These are phyloP conservation scores for Oxygymnocypris stewartii DNA, from an alignment of 2,113 vertebrate species.

Conservation along the genomic window DNA sequence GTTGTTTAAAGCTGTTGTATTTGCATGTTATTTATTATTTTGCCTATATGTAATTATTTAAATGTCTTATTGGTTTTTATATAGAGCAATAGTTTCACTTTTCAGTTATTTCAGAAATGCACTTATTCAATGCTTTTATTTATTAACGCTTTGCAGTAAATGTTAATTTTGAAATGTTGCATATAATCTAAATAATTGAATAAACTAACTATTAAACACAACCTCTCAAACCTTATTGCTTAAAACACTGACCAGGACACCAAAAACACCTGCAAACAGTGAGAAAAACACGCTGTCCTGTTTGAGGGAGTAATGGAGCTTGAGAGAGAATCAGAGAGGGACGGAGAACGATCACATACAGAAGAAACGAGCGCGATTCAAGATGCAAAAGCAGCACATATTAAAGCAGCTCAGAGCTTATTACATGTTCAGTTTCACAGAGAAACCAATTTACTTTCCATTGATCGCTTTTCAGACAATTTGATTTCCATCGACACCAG, in stretches of 20 bases:
- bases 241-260: neutral
- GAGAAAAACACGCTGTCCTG: neutral
- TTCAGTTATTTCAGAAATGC: too few species aligned
- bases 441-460: slow-evolving; percentile 78
- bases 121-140: too few species aligned
- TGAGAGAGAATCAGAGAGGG: slow-evolving; percentile 9
- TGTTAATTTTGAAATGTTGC: neutral
- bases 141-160: neutral
- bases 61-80: neutral
- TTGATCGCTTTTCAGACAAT: slow-evolving; percentile 75
- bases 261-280: neutral
- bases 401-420: slow-evolving; percentile 73
- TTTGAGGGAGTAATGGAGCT: neutral
- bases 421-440: slow-evolving; percentile 67
- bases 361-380: slow-evolving; percentile 71
- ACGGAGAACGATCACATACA: neutral
- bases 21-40: too few species aligned
- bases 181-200: neutral
- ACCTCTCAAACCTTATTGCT: neutral
- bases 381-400: slow-evolving; percentile 75
- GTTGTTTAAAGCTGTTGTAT: too few species aligned
- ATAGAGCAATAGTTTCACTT: too few species aligned
- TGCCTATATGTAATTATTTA: too few species aligned
- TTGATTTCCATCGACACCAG: slow-evolving; percentile 76
- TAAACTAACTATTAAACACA: neutral